phyloP scores from a whole-genome alignment of 2,113 vertebrate genomes.

The Dasyprocta punctata region DNA sequence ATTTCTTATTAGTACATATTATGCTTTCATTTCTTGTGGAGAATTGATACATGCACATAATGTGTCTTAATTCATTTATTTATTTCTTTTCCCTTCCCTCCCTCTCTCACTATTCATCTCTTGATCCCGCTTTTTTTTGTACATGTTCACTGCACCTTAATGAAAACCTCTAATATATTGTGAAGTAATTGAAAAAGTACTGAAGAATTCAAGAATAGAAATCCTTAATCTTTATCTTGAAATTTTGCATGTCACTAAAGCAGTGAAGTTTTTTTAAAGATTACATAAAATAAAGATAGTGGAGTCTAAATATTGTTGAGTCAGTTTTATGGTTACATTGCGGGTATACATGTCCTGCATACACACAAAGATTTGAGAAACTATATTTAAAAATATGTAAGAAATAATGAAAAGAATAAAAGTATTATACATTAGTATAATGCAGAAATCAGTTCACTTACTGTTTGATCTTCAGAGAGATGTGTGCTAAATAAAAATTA shows the following conservation, averaged over 20 bases:
- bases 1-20: neutral
- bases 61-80: neutral
- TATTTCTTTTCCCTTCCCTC: neutral
- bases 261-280: neutral
- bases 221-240: neutral
- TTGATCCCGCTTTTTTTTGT: neutral
- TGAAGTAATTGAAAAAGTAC: neutral
- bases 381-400: neutral
- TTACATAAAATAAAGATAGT: slow-evolving; percentile 21
- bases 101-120: neutral
- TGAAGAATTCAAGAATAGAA: neutral
- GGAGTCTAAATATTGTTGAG: neutral
- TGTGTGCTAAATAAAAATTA: neutral
- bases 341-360: neutral
- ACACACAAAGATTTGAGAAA: neutral
- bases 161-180: neutral
- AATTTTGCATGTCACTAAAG: neutral
- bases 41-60: neutral
- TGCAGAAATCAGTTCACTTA: neutral
- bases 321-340: neutral
- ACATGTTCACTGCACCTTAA: neutral
- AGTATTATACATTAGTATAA: neutral
- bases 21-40: neutral
- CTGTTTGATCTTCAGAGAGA: neutral
- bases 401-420: slow-evolving; percentile 15